Evolutionary conservation across 2,888 invertebrate genomes (phyloP), one percentile per base, ranked within the genome.

Genomic region (Melinopterus prodromus): DNA sequence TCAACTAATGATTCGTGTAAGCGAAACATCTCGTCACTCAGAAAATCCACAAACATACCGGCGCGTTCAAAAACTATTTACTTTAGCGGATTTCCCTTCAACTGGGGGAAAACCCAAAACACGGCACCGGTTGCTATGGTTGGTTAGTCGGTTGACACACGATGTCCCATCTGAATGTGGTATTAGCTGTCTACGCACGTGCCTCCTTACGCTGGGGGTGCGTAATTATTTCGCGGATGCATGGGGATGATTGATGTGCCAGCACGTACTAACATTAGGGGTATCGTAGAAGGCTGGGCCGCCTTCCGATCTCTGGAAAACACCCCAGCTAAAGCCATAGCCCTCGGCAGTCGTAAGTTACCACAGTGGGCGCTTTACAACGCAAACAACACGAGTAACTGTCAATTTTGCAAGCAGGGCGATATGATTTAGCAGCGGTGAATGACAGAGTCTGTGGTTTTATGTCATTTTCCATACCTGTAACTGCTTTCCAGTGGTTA

Each of bases 91-190:
- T 53, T 53, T 53, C 53, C 53, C 53, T 1, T 53, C 1, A 53
- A 53, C 53, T 53, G 53, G 53, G 53, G 53, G 53, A 53, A 53
- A 53, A 53, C 53, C 53, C 53, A 53, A 53, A n/a, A 53, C 53
- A 53, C 53, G 53, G 53, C 12, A 26, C 26, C 26, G 26, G 26
- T 26, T 26, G 26, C 26, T 26, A 26, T 53, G 53, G 53, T 53
- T 53, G 12, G 53, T 7, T 53, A 53, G 53, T 53, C 12, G 53
- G 9, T 12, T 53, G 12, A 53, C 53, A 53, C 53, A 53, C 53
- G 53, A 53, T 53, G 53, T 53, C 53, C 53, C 53, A 53, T 53
- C 9, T 53, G 12, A 53, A 53, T 12, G 53, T 53, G 12, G 53
- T 9, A 53, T 53, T 53, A 53, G 53, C 26, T 3, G 26, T 3